phyloP scores from a whole-genome alignment of 2,888 invertebrate genomes.

The Chymomyza procnemis region DNA sequence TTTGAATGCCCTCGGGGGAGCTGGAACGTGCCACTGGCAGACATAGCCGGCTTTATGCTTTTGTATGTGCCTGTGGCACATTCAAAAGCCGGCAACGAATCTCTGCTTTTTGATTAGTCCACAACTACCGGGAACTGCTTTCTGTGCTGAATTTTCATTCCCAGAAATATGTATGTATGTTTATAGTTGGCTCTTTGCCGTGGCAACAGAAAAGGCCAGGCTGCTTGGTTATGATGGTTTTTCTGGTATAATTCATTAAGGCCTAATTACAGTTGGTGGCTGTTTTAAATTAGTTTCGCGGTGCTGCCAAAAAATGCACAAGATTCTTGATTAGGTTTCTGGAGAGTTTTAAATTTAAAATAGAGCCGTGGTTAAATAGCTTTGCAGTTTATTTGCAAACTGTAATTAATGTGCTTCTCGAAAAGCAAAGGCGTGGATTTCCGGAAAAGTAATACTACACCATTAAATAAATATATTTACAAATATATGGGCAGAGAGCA shows the following conservation, averaged over 20 bases:
- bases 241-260: conserved; percentile 49
- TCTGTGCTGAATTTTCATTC: background rate
- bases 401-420: background rate
- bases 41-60: conserved; percentile 39
- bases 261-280: conserved; percentile 54
- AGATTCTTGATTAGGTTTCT: conserved; percentile 1
- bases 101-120: conserved; percentile 65
- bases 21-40: conserved; percentile 33
- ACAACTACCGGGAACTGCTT: conserved; percentile 11
- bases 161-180: background rate
- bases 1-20: conserved; percentile 21
- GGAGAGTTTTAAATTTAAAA: background rate
- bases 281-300: conserved; percentile 51
- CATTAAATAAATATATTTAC: too few species aligned
- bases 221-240: conserved; percentile 4
- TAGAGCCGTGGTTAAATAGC: background rate
- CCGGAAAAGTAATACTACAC: too few species aligned
- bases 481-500: too few species aligned
- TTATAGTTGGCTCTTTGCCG: conserved; percentile 20
- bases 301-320: conserved; percentile 19
- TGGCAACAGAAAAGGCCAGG: conserved; percentile 18
- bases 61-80: conserved; percentile 17
- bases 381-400: background rate
- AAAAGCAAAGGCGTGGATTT: too few species aligned
- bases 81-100: conserved; percentile 56